Evolutionary conservation across 2,113 vertebrate species (phyloP).

Genomic region (Aspidoscelis tigris): DNA sequence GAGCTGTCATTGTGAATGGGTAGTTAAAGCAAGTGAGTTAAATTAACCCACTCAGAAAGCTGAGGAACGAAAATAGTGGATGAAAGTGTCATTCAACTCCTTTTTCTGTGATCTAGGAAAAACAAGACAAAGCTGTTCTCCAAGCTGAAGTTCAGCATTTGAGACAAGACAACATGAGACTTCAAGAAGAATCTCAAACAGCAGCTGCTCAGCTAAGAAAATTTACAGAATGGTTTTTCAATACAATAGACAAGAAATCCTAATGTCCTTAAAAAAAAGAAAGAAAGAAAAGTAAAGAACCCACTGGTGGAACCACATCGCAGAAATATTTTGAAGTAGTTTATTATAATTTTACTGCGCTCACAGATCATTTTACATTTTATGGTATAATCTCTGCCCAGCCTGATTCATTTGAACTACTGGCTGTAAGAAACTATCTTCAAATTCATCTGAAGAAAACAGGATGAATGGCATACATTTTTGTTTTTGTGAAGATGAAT

Average conservation of each 20-base stretch:
- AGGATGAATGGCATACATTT: conserved; percentile 54
- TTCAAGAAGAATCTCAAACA: conserved; percentile 95
- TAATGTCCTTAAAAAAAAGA: conserved; percentile 52
- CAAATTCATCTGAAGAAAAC: conserved; percentile 54
- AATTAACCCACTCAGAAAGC: conserved; percentile 32
- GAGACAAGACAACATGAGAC: conserved; percentile 93
- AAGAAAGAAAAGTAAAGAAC: too few species aligned
- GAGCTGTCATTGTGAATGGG: conserved; percentile 26
- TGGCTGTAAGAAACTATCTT: conserved; percentile 30
- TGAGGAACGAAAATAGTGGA: not conserved
- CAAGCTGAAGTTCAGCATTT: conserved; percentile 96
- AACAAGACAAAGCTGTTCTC: conserved; percentile 95
- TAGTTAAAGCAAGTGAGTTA: conserved; percentile 24
- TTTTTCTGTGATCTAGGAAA: conserved; percentile 82
- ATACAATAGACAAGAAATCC: conserved; percentile 91
- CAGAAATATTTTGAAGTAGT: conserved; percentile 51
- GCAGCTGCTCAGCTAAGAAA: conserved; percentile 93
- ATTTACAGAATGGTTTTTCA: conserved; percentile 98
- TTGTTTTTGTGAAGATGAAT: conserved; percentile 82
- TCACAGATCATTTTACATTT: conserved; percentile 68
- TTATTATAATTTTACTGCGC: conserved; percentile 62
- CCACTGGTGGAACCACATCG: conserved; percentile 26
- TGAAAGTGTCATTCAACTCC: conserved; percentile 23
- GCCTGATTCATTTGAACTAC: conserved; percentile 55
- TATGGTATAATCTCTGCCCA: conserved; percentile 57